Evolutionary conservation across 2,888 invertebrate genomes (phyloP).

Genomic region (Plemyria rubiginata): DNA sequence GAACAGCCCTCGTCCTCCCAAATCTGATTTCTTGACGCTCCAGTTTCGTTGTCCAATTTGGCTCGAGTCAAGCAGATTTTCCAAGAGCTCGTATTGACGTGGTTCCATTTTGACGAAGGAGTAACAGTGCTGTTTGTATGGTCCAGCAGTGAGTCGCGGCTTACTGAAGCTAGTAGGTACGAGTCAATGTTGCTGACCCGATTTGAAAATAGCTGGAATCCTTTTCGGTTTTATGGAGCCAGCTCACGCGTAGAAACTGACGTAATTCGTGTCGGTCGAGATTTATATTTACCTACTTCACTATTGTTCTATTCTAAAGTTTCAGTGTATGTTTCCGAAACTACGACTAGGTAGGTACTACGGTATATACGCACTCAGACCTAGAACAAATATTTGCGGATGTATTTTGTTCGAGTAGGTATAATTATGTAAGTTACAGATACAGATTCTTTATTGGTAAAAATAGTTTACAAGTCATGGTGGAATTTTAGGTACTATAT

Average conservation of each 20-base stretch:
- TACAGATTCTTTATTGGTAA: no score
- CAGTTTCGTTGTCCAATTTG: slow-evolving; percentile 62
- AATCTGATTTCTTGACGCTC: slow-evolving; percentile 83
- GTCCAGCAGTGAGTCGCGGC: slow-evolving; percentile 53
- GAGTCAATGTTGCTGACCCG: slow-evolving; percentile 64
- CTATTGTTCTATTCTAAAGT: slow-evolving; percentile 38
- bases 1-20: slow-evolving; percentile 89
- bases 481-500: no score
- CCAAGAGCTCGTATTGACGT: slow-evolving; percentile 36
- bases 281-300: slow-evolving; percentile 60
- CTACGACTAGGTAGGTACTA: not conserved
- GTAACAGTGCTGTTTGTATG: slow-evolving; percentile 44
- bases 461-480: no score
- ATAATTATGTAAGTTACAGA: no score
- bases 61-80: slow-evolving; percentile 40
- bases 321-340: not conserved
- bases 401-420: no score
- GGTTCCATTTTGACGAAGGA: slow-evolving; percentile 47
- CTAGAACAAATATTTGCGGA: not conserved
- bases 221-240: slow-evolving; percentile 61
- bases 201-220: slow-evolving; percentile 79
- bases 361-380: not conserved
- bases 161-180: slow-evolving; percentile 58
- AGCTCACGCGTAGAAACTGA: slow-evolving; percentile 68
- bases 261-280: slow-evolving; percentile 56